Base-by-base conservation (phyloP, 2,113 vertebrate genomes). In the Oncorhynchus masou region DNA sequence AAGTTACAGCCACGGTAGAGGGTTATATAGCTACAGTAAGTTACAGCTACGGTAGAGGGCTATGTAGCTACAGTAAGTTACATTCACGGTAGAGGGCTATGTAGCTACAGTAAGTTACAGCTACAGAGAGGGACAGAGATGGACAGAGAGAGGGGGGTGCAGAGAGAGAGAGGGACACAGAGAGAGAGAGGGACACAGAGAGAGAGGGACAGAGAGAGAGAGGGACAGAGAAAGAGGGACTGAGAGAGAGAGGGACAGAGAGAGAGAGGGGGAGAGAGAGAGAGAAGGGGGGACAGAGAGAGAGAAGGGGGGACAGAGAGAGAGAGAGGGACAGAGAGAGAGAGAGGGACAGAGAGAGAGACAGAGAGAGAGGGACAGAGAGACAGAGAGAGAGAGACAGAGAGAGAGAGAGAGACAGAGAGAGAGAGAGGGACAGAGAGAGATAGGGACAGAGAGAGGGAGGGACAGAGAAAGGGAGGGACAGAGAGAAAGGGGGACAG, bases 361-460 rank as follows among this genome's bases (percentile, higher is more conserved):
- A 0, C 1, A 6, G 1, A 69, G 67, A 79, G 77, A 31, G 16
- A 11, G 20, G 5, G 19, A 6, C 4, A 6, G 97, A 97, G 98
- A 98, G 98, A 96, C 96, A 97, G 93, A 93, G 67, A 69, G 31
- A 59, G 57, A 74, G 76, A 13, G 76, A 65, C 67, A 75, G 70
- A 78, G 68, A 80, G 72, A 60, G 68, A 65, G 72, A 25, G 59
- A 16, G 29, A 31, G n/a, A n/a, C n/a, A 86, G 4, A 0, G 4
- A 4, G 0, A 69, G 67, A 79, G 79, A 31, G 16, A 19, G 20
- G 11, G 19, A 4, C 3, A 4, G 97, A 97, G 99, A 98, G 98
- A 97, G 96, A 95, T 95, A 96, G 96, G 96, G 98, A 97, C 97
- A 96, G 96, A 97, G 93, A 93, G 67, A 69, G 39, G 51, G 54